These are phyloP conservation scores for Acrobasis suavella DNA, from an alignment of 2,888 invertebrate genomes.

Conservation along the genomic window DNA sequence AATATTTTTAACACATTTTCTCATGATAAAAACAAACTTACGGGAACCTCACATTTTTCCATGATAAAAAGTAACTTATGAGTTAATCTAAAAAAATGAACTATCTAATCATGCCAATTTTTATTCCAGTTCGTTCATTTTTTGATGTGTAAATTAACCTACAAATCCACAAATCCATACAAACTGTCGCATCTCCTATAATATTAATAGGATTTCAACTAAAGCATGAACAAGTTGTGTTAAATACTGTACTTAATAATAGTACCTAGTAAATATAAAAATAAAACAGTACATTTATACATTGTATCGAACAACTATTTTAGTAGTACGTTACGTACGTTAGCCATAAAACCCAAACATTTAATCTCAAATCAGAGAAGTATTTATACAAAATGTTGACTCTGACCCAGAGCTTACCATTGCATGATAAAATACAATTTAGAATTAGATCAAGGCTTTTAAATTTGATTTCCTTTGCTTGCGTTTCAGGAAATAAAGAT, in stretches of 20 bases:
- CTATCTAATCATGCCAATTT: too few species aligned
- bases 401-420: conserved; percentile 29
- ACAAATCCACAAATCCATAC: too few species aligned
- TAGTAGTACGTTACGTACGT: background rate
- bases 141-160: too few species aligned
- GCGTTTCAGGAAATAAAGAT: conserved; percentile 29
- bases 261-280: too few species aligned
- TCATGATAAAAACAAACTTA: too few species aligned
- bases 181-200: too few species aligned
- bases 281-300: background rate
- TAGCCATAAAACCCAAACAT: conserved; percentile 8
- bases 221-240: too few species aligned
- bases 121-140: too few species aligned
- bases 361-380: conserved; percentile 12
- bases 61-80: background rate
- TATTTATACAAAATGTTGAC: conserved; percentile 15
- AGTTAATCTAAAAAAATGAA: background rate
- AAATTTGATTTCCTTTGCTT: conserved; percentile 35
- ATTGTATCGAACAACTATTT: background rate
- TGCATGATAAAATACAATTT: conserved; percentile 50
- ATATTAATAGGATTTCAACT: too few species aligned
- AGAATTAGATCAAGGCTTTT: conserved; percentile 40
- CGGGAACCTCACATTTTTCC: too few species aligned
- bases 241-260: too few species aligned
- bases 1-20: too few species aligned